phyloP scores from a whole-genome alignment of 2,888 invertebrate species.

The Stegophylla sp. region DNA sequence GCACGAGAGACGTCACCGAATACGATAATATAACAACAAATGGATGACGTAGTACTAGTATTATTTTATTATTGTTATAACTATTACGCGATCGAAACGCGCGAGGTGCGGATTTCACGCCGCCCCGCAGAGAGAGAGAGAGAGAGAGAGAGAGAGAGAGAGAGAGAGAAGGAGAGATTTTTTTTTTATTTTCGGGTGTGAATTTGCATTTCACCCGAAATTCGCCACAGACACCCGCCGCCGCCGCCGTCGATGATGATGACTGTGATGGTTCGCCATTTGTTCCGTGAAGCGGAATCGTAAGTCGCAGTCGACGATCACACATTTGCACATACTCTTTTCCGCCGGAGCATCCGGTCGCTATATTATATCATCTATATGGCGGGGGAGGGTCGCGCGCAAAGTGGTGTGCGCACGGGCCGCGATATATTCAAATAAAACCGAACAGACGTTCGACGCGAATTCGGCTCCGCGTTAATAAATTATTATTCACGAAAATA shows the following conservation, averaged over 20 bases:
- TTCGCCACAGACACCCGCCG: slow-evolving; percentile 41
- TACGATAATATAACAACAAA: neutral
- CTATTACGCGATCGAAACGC: slow-evolving; percentile 7
- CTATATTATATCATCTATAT: neutral
- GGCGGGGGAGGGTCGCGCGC: neutral
- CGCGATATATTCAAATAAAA: slow-evolving; percentile 55
- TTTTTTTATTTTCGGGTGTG: slow-evolving; percentile 18
- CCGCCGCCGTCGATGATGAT: neutral
- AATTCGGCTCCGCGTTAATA: slow-evolving; percentile 44
- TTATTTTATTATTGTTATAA: too few species aligned
- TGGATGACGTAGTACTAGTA: slow-evolving; percentile 1
- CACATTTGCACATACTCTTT: slow-evolving; percentile 25
- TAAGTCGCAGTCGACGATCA: slow-evolving; percentile 17
- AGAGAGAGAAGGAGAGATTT: too few species aligned
- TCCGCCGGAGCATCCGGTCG: slow-evolving; percentile 5
- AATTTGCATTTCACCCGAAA: slow-evolving; percentile 40
- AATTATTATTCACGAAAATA: slow-evolving; percentile 49
- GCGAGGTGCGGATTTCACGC: slow-evolving; percentile 14
- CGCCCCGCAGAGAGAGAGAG: neutral
- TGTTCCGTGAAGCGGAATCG: slow-evolving; percentile 35
- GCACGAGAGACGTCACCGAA: too few species aligned
- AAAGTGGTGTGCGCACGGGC: neutral
- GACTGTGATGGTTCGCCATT: slow-evolving; percentile 33
- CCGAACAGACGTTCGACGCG: slow-evolving; percentile 56
- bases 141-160: neutral